Evolutionary conservation across 2,113 vertebrate species (phyloP).

Genomic region (Syngnathus scovelli): DNA sequence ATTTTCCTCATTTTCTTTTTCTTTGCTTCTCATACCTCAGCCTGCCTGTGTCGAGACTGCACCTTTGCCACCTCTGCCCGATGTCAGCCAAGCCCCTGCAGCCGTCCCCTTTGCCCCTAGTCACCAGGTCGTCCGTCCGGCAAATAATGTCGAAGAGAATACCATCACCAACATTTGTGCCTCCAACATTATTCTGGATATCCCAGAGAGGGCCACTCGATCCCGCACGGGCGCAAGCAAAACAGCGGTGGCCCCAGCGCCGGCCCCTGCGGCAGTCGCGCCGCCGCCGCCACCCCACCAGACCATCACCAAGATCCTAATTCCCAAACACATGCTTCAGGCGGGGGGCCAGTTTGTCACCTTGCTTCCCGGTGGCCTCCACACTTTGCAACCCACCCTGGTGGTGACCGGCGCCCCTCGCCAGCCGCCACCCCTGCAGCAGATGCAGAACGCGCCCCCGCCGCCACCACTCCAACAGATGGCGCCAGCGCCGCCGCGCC

Average conservation of each 20-base stretch:
- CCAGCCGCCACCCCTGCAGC: conserved; percentile 79
- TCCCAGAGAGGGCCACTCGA: conserved; percentile 67
- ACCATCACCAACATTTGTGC: conserved; percentile 73
- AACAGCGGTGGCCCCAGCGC: conserved; percentile 25
- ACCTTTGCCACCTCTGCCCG: conserved; percentile 57
- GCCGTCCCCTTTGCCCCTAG: conserved; percentile 5
- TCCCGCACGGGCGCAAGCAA: conserved; percentile 65
- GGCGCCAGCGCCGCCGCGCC: conserved; percentile 66
- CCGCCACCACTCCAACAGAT: conserved; percentile 71
- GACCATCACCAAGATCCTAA: conserved; percentile 81
- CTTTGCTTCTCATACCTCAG: conserved; percentile 25
- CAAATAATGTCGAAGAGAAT: conserved; percentile 58
- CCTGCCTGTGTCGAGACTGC: conserved; percentile 49
- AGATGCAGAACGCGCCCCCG: conserved; percentile 59
- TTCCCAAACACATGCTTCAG: conserved; percentile 77
- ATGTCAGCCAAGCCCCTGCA: neutral
- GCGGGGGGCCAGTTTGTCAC: conserved; percentile 74
- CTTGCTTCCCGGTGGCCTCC: conserved; percentile 70
- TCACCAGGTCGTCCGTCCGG: conserved; percentile 24
- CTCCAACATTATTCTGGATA: conserved; percentile 74
- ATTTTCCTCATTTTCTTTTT: neutral
- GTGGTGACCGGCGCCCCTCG: conserved; percentile 52
- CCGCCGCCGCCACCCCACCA: conserved; percentile 36
- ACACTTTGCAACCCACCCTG: conserved; percentile 45
- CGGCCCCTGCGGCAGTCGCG: conserved; percentile 20